These are phyloP conservation scores for Cyanoramphus novaezelandiae DNA, from an alignment of 2,113 vertebrate genomes.

Conservation along the genomic window DNA sequence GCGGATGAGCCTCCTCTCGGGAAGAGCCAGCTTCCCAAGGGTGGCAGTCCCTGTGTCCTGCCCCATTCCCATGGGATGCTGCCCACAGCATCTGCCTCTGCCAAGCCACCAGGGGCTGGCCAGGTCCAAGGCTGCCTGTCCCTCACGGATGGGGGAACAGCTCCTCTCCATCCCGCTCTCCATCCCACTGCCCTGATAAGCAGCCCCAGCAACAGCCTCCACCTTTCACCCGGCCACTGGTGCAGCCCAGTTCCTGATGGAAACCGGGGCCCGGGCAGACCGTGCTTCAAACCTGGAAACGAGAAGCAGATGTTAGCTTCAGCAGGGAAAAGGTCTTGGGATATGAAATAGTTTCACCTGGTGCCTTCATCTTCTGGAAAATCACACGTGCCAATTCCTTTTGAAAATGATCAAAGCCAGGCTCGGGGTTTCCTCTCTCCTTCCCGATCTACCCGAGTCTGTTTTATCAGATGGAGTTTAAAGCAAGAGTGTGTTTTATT, in stretches of 20 bases:
- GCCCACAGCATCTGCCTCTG: neutral
- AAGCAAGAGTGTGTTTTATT: conserved; percentile 36
- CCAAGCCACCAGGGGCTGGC: neutral
- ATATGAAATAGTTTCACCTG: conserved; percentile 63
- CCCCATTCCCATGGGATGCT: accelerated
- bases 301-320: conserved; percentile 44
- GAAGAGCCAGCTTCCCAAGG: neutral
- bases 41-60: accelerated
- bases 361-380: conserved; percentile 60
- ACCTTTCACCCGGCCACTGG: neutral
- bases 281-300: neutral
- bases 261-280: neutral
- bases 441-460: neutral
- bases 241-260: neutral
- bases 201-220: neutral
- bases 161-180: neutral
- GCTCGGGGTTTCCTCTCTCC: conserved; percentile 16
- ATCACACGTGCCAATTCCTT: conserved; percentile 37
- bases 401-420: conserved; percentile 67
- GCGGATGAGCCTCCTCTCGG: neutral
- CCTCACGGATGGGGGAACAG: accelerated
- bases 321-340: conserved; percentile 25
- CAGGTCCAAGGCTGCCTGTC: neutral
- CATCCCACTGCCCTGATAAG: neutral
- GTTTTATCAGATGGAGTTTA: conserved; percentile 45